Evolutionary conservation across 2,888 invertebrate genomes (phyloP).

Genomic region (Tenthredo amoena): DNA sequence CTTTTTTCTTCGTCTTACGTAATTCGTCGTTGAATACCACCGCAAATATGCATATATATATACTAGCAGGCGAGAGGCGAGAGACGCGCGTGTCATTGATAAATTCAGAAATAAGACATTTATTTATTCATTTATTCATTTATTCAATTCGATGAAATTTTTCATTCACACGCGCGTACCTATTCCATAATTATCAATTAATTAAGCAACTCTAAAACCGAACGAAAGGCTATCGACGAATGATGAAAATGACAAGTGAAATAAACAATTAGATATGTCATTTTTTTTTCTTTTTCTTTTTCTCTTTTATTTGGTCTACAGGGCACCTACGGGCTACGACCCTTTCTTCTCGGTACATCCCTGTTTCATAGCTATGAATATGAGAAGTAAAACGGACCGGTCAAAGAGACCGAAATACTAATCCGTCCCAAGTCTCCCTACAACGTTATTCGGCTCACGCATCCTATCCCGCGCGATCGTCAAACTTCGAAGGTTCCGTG

Average conservation of each 20-base stretch:
- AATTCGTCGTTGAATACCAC: not conserved
- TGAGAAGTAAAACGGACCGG: slow-evolving; percentile 1
- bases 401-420: slow-evolving; percentile 30
- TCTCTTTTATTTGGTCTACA: not conserved
- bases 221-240: not conserved
- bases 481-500: slow-evolving; percentile 32
- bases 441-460: slow-evolving; percentile 46
- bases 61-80: not conserved
- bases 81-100: not conserved
- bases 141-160: not conserved
- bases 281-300: not conserved
- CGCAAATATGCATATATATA: not conserved
- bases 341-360: not conserved
- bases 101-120: not conserved
- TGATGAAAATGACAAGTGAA: not conserved
- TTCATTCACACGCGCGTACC: not conserved
- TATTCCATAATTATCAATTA: not conserved
- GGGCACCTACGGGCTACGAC: not conserved
- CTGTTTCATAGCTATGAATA: not conserved
- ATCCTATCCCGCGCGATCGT: slow-evolving; percentile 18
- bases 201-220: not conserved
- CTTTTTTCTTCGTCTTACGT: not conserved
- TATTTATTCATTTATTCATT: not conserved
- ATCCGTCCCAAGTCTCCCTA: slow-evolving; percentile 23
- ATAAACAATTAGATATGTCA: not conserved